Base-by-base conservation (phyloP, 1,140 invertebrate species). In the Sycophaga agraensis region DNA sequence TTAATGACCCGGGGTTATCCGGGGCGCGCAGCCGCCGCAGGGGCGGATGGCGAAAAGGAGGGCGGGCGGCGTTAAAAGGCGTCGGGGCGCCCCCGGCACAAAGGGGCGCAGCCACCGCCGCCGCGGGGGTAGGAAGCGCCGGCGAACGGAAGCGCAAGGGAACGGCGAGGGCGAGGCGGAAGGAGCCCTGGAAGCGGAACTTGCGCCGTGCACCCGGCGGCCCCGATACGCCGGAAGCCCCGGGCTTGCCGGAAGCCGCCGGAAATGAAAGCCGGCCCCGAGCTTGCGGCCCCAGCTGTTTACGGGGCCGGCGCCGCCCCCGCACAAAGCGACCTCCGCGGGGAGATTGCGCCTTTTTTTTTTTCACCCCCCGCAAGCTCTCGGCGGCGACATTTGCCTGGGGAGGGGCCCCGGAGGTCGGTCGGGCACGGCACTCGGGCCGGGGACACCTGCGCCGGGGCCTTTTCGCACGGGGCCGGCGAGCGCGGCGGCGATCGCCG, bases 241-340 rank as follows among this genome's bases (percentile, higher is more conserved):
- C 76, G 78, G 74, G 75, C 77, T 80, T 78, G 73, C 76, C 78
- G 78, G 78, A 78, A 79, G 76, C 78, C 74, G 71, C 70, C 70
- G 69, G 77, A 80, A 80, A 80, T 80, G 78, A 80, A 80, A 79
- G 42, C 19, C 9, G 22, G 0, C 19, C 6, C 9, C 42, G 19
- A 22, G 19, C 17, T 5, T 11, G 19, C 4, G 17, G 28, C 28
- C 28, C 28, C 11, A 6, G 28, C 28, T 11, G 28, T 31, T 6
- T 11, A 11, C 28, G 5, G 5, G 28, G 11, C 28, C 28, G 28
- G 28, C 28, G 28, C 4, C 28, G 28, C 28, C 28, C 28, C 11
- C 28, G 28, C 28, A 4, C 5, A 31, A 31, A 11, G 28, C 4
- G 11, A 6, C 11, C 28, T 4, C 28, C 28, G 4, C 28, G 28